phyloP scores from a whole-genome alignment of 2,113 vertebrate species.

The Hylia prasina region DNA sequence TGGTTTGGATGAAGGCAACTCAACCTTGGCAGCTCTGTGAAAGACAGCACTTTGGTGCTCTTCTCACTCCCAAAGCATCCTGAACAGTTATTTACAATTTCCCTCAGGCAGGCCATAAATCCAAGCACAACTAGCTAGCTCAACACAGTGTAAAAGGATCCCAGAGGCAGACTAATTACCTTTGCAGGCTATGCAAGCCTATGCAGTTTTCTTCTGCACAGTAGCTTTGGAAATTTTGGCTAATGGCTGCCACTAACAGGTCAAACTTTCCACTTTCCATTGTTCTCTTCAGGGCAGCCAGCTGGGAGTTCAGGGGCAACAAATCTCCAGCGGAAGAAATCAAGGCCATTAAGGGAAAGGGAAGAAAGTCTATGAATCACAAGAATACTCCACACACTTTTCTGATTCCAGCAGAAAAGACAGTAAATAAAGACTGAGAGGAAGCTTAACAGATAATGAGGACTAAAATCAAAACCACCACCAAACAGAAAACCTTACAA shows the following conservation, averaged over 20 bases:
- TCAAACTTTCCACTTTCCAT: slow-evolving; percentile 5
- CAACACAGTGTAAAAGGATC: not conserved
- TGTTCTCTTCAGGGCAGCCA: not conserved
- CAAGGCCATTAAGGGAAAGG: not conserved
- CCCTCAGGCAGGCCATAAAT: not conserved
- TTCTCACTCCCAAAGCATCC: not conserved
- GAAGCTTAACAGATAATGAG: not conserved
- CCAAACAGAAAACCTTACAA: not conserved
- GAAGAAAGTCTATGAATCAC: not conserved
- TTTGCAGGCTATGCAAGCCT: not conserved
- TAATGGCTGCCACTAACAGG: not conserved
- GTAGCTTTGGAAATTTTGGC: not conserved
- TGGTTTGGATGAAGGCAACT: not conserved
- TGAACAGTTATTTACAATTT: not conserved
- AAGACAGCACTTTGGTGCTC: not conserved
- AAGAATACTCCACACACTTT: not conserved
- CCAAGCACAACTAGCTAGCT: not conserved
- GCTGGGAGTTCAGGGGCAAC: not conserved
- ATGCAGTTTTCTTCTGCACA: not conserved
- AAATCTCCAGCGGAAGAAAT: not conserved
- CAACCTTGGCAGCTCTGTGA: not conserved
- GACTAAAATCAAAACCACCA: not conserved
- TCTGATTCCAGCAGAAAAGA: not conserved
- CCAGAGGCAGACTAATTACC: slow-evolving; percentile 8
- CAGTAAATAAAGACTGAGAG: not conserved